phyloP scores from a whole-genome alignment of 1,140 invertebrate genomes.

The Drosophila teissieri region DNA sequence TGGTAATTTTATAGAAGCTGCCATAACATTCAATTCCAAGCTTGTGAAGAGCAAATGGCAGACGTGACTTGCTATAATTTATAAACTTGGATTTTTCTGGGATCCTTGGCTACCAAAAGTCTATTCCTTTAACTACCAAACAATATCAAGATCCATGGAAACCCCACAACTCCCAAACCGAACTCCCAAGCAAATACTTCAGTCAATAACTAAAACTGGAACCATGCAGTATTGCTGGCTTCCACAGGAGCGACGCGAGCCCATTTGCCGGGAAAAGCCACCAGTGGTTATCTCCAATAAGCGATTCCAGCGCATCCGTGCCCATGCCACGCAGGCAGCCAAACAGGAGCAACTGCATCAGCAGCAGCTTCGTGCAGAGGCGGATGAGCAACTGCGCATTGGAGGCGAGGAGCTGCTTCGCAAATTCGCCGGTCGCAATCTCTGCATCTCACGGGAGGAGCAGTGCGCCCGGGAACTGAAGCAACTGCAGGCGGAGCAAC shows the following conservation, averaged over 20 bases:
- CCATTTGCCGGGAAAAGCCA: slow-evolving; percentile 50
- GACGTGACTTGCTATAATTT: no score
- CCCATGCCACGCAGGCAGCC: slow-evolving; percentile 45
- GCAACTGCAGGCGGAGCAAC: slow-evolving; percentile 17
- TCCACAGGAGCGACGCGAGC: slow-evolving; percentile 59
- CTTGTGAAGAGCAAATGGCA: no score
- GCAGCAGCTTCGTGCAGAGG: slow-evolving; percentile 28
- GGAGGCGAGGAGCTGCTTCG: slow-evolving; percentile 66
- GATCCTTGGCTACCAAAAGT: no score
- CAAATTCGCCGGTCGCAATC: slow-evolving; percentile 50
- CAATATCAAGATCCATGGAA: slow-evolving; percentile 24
- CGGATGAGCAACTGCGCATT: slow-evolving; percentile 47
- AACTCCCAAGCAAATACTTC: neutral
- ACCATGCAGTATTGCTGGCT: slow-evolving; percentile 71
- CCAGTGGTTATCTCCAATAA: slow-evolving; percentile 57
- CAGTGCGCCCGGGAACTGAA: slow-evolving; percentile 45
- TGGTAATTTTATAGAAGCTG: no score
- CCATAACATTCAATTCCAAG: no score
- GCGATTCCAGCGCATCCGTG: slow-evolving; percentile 44
- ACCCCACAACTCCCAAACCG: neutral
- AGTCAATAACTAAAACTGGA: neutral
- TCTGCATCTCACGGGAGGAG: slow-evolving; percentile 50
- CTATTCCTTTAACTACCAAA: neutral
- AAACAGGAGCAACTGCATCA: slow-evolving; percentile 35
- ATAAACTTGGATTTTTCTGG: no score